These are phyloP conservation scores for Tetragonisca angustula DNA, from an alignment of 2,888 invertebrate species.

Conservation along the genomic window DNA sequence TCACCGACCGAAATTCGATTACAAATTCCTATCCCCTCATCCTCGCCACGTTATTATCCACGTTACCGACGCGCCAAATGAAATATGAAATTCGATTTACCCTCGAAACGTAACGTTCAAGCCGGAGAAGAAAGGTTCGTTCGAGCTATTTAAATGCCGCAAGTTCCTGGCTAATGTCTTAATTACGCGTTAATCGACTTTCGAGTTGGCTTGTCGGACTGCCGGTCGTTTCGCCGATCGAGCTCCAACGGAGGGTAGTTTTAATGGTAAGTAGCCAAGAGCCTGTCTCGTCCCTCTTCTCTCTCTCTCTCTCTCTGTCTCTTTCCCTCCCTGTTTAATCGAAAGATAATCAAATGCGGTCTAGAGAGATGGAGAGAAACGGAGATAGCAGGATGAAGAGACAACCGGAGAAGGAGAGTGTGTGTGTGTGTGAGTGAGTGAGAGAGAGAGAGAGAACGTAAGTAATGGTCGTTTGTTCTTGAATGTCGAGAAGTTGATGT, in stretches of 20 bases:
- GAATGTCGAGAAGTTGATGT: conserved; percentile 57
- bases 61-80: not conserved
- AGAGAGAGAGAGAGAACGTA: not conserved
- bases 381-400: too few relatives aligned
- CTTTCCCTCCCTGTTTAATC: not conserved
- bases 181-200: conserved; percentile 55
- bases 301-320: not conserved
- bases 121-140: not conserved
- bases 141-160: conserved; percentile 37
- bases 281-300: not conserved
- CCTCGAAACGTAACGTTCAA: not conserved
- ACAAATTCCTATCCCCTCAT: not conserved
- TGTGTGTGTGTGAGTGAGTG: not conserved
- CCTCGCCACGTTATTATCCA: too few relatives aligned
- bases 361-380: not conserved
- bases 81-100: not conserved
- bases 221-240: conserved; percentile 45
- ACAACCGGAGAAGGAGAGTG: not conserved
- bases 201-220: conserved; percentile 39
- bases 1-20: not conserved
- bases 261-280: conserved; percentile 36
- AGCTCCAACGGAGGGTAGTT: conserved; percentile 25
- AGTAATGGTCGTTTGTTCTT: conserved; percentile 59
- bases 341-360: conserved; percentile 47
- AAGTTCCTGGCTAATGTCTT: conserved; percentile 47